A percentile compares a stretch with the other conserved stretches of the same genome.
Conservation (phyloP, 1,140 invertebrate species). For the Zaprionus camerounensis region DNA sequence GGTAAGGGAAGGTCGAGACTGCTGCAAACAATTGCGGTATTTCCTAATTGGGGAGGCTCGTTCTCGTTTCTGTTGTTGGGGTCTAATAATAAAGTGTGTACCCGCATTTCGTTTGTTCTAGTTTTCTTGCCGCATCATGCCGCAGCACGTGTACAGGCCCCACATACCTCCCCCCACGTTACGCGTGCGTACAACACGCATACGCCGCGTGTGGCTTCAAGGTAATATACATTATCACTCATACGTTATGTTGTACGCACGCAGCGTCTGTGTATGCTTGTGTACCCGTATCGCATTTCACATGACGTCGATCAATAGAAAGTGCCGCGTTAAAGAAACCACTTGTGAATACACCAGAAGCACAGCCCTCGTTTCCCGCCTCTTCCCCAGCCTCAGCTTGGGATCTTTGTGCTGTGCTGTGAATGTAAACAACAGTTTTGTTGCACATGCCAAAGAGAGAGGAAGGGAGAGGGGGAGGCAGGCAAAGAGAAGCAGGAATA, state of each 20-base stretch:
- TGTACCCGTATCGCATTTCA: conserved; percentile 66
- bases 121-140: background rate
- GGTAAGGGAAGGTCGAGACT: background rate
- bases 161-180: background rate
- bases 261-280: conserved; percentile 8
- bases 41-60: background rate
- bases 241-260: conserved; percentile 64
- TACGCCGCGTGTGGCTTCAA: conserved; percentile 49
- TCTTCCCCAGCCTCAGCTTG: background rate
- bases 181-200: conserved; percentile 45
- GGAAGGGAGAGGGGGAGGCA: background rate
- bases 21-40: conserved; percentile 1
- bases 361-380: background rate
- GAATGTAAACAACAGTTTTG: conserved; percentile 53
- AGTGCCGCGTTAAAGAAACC: conserved; percentile 37
- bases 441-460: conserved; percentile 49
- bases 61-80: background rate
- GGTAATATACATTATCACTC: conserved; percentile 59
- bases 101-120: background rate
- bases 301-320: conserved; percentile 66
- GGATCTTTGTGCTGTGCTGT: conserved; percentile 21
- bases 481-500: background rate
- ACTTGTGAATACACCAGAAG: conserved; percentile 32
- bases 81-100: background rate
- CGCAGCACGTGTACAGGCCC: conserved; percentile 7